Base-by-base conservation (phyloP, 2,797 vertebrate genomes). In the Alfaro cultratus region DNA sequence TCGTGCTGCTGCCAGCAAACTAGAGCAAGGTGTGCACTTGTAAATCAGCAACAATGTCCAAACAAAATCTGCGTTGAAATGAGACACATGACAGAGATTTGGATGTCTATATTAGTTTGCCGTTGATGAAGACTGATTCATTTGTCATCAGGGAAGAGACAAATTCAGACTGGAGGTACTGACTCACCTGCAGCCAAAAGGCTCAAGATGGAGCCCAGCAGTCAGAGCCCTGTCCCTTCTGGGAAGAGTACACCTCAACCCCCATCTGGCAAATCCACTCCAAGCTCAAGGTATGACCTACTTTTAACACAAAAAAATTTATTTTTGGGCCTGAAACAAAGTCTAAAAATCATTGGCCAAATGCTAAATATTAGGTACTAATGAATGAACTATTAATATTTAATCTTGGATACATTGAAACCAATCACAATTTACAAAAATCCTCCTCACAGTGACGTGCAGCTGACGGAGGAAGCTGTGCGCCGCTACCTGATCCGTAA, bases 401-500 rank as follows among this genome's bases (percentile, higher is more conserved):
- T 62, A 31, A 18, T 39, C 31, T 36, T 11, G 21, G 31, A 36
- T 67, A 36, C 18, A 39, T 34, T 34, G 31, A 34, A 62, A 62
- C 15, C 29, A 16, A 34, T 34, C 31, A 67, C 62, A 67, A 21
- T 23, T 67, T 74, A 15, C 47, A 67, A 31, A 13, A 60, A 60
- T 43, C 57, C 67, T 0, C 26, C 36, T 71, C 45, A 2, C 92
- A 99, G 98, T 12, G 98, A 99, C 1, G 96, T 98, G 84, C 97
- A 98, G 93, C 95, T 99, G 75, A 98, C 97, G 0, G 98, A 99
- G 85, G 98, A 98, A 0, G 97, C 98, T 0, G 97, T 99, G 39
- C 95, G 97, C 0, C 95, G 97, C 31, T 99, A 98, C 91, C 94
- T 99, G 81, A 97, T 97, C 31, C 95, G 97, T 10, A 99, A 98